These are phyloP conservation scores for Trilocha varians DNA, from an alignment of 2,888 invertebrate species.

Conservation along the genomic window DNA sequence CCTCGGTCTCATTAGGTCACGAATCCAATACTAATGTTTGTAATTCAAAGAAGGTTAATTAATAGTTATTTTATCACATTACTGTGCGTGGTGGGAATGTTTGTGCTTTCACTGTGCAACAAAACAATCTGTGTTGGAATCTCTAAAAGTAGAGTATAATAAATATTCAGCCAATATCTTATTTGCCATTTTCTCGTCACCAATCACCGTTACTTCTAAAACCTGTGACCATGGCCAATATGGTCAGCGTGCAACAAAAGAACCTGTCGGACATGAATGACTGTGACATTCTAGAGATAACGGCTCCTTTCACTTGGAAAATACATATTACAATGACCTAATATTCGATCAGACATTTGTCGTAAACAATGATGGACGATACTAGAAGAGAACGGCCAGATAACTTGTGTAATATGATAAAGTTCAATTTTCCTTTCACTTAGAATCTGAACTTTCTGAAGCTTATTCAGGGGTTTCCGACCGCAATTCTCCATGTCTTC, in stretches of 20 bases:
- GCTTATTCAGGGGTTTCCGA: slow-evolving; percentile 8
- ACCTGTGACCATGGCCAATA: not conserved
- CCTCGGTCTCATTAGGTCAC: no score
- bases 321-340: slow-evolving; percentile 33
- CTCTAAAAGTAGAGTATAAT: no score
- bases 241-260: not conserved
- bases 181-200: not conserved
- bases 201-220: not conserved
- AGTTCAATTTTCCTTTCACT: slow-evolving; percentile 44
- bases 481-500: slow-evolving; percentile 8
- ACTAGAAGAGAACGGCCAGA: slow-evolving; percentile 32
- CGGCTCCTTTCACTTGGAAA: slow-evolving; percentile 37
- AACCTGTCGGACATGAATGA: slow-evolving; percentile 19
- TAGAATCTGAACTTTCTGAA: slow-evolving; percentile 14
- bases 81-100: no score
- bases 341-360: slow-evolving; percentile 35
- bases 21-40: no score
- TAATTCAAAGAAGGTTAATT: no score
- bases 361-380: slow-evolving; percentile 15
- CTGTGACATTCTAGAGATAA: slow-evolving; percentile 21
- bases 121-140: no score
- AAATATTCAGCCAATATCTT: not conserved
- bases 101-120: no score
- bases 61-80: no score
- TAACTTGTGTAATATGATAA: slow-evolving; percentile 44